These are phyloP conservation scores for Caranx melampygus DNA, from an alignment of 2,113 vertebrate genomes.

Conservation along the genomic window DNA sequence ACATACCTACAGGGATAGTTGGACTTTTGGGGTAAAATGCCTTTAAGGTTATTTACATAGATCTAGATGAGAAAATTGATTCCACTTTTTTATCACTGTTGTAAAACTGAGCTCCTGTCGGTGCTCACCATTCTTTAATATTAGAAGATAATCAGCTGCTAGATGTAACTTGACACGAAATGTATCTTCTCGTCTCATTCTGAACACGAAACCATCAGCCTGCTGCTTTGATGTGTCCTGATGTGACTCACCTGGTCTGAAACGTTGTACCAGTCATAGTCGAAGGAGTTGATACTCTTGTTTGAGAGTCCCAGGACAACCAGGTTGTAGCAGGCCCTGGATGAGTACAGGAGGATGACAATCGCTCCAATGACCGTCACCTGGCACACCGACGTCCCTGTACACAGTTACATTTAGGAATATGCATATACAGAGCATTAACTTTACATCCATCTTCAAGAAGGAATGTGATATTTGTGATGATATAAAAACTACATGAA, in stretches of 20 bases:
- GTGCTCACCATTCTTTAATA: not conserved
- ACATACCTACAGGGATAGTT: too few relatives aligned
- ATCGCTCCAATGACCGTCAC: slow-evolving; percentile 91
- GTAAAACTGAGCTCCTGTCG: too few relatives aligned
- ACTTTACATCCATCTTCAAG: not conserved
- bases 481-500: not conserved
- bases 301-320: slow-evolving; percentile 90
- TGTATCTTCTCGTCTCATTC: too few relatives aligned
- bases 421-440: not conserved
- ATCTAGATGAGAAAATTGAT: too few relatives aligned
- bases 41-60: too few relatives aligned
- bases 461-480: not conserved
- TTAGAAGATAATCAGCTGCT: not conserved
- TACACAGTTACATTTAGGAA: slow-evolving; percentile 18
- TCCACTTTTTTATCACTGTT: too few relatives aligned
- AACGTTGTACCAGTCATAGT: slow-evolving; percentile 99
- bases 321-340: slow-evolving; percentile 97
- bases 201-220: too few relatives aligned
- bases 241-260: slow-evolving; percentile 91
- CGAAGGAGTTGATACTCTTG: slow-evolving; percentile 91
- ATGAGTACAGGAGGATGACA: slow-evolving; percentile 93
- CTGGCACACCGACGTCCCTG: slow-evolving; percentile 97
- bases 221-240: too few relatives aligned
- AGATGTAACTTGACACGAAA: not conserved
- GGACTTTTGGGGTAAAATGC: too few relatives aligned